Percentiles rank a stretch among this genome's conserved stretches.
Conservation (phyloP, 2,113 vertebrate species). For the Planiliza haematocheilus region DNA sequence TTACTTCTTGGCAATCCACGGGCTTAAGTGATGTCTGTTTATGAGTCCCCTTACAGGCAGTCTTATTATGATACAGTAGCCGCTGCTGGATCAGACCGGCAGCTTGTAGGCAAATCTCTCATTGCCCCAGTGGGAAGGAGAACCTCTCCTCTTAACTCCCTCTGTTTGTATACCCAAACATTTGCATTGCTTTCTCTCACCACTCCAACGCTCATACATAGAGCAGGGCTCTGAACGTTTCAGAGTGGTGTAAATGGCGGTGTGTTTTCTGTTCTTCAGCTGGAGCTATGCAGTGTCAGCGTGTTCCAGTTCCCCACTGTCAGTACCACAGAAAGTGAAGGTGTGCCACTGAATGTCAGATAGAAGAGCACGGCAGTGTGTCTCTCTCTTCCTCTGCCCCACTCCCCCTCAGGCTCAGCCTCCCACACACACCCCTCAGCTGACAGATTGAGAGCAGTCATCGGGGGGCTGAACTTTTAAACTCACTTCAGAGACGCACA, state of each 20-base stretch:
- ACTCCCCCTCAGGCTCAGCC: slow-evolving; percentile 63
- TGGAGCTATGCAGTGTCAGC: slow-evolving; percentile 38
- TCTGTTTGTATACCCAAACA: not conserved
- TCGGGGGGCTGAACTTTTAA: slow-evolving; percentile 79
- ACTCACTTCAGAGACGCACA: slow-evolving; percentile 63
- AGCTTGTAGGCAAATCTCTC: slow-evolving; percentile 28
- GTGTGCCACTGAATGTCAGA: slow-evolving; percentile 64
- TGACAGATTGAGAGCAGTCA: slow-evolving; percentile 84
- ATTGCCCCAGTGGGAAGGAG: slow-evolving; percentile 18
- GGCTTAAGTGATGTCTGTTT: slow-evolving; percentile 26
- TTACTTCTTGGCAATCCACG: not conserved
- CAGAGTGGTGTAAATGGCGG: slow-evolving; percentile 38
- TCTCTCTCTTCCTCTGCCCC: slow-evolving; percentile 8
- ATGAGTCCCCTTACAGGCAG: slow-evolving; percentile 18
- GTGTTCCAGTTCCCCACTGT: slow-evolving; percentile 52
- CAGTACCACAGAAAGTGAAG: slow-evolving; percentile 50
- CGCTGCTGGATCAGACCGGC: slow-evolving; percentile 4
- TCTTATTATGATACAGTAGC: slow-evolving; percentile 20
- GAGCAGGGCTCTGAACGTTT: slow-evolving; percentile 32
- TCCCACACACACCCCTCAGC: slow-evolving; percentile 64
- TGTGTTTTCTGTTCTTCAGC: slow-evolving; percentile 48
- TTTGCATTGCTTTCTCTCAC: slow-evolving; percentile 7
- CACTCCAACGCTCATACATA: not conserved
- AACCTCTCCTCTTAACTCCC: slow-evolving; percentile 2
- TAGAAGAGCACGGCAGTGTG: slow-evolving; percentile 40